Conservation (phyloP, 2,888 invertebrate species). For the Tetramorium bicarinatum region DNA sequence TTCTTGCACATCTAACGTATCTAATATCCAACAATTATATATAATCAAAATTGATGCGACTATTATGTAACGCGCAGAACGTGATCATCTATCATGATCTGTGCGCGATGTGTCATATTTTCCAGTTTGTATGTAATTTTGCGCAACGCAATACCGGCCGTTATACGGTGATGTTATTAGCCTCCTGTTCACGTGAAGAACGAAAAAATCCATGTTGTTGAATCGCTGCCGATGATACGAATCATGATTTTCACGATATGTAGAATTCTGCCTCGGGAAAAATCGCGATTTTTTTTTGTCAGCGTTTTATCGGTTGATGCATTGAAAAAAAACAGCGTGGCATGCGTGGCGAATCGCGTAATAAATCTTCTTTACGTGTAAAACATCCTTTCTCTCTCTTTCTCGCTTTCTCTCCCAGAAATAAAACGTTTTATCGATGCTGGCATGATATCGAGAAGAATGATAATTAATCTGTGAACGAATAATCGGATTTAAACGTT, state of each 20-base stretch:
- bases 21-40: conserved; percentile 13
- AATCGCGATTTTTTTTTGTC: neutral
- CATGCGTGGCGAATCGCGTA: neutral
- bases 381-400: neutral
- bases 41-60: conserved; percentile 24
- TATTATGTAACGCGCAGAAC: conserved; percentile 11
- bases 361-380: conserved; percentile 33
- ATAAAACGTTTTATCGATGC: conserved; percentile 19
- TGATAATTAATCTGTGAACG: conserved; percentile 20
- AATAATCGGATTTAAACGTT: conserved; percentile 6
- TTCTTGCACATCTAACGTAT: conserved; percentile 27
- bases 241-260: conserved; percentile 1
- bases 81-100: conserved; percentile 3
- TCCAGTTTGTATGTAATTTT: conserved; percentile 23
- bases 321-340: conserved; percentile 4
- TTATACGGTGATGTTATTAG: conserved; percentile 9
- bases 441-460: neutral
- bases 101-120: conserved; percentile 3
- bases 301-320: conserved; percentile 3
- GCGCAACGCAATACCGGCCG: conserved; percentile 9
- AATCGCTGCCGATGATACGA: neutral
- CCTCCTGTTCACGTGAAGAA: neutral
- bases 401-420: neutral
- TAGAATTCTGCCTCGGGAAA: neutral
- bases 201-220: neutral